Percentiles rank a stretch among this genome's conserved stretches.
Conservation (phyloP, 2,113 vertebrate genomes). For the Caranx melampygus region DNA sequence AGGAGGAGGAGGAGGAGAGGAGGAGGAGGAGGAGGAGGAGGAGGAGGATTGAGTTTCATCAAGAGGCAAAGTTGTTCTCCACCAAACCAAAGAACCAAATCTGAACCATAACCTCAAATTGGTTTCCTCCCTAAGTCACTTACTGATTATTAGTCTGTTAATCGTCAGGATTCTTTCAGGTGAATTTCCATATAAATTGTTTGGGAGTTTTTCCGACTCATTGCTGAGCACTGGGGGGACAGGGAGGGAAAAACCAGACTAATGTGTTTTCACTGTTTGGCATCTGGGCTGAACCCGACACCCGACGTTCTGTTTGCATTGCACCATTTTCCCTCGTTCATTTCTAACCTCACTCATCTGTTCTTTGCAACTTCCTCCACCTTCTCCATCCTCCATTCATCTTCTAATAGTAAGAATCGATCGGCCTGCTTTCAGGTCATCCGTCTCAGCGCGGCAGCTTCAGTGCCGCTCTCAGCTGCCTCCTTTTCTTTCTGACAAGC, state of each 20-base stretch:
- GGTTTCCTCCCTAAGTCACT: constrained; percentile 15
- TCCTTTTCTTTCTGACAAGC: constrained; percentile 22
- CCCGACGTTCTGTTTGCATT: neutral
- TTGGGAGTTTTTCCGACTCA: neutral
- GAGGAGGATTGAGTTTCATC: neutral
- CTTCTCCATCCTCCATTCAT: constrained; percentile 21
- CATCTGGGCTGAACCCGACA: neutral
- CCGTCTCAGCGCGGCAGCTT: neutral
- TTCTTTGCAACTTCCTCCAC: constrained; percentile 20
- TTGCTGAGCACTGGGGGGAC: neutral
- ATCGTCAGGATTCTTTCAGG: neutral
- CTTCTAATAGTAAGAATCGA: constrained; percentile 30
- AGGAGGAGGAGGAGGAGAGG: neutral
- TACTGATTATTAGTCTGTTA: constrained; percentile 12
- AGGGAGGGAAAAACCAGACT: neutral
- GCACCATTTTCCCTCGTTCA: constrained; percentile 1
- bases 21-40: too few relatives aligned
- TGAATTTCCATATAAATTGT: constrained; percentile 56
- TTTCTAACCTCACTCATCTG: constrained; percentile 35
- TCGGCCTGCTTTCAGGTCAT: constrained; percentile 31
- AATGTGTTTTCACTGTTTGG: neutral
- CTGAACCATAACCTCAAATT: constrained; percentile 33
- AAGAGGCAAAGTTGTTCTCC: neutral
- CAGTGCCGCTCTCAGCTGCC: neutral
- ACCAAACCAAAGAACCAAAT: neutral